These are phyloP conservation scores for Trogon melanurus DNA, from an alignment of 2,113 vertebrate species.

Conservation along the genomic window DNA sequence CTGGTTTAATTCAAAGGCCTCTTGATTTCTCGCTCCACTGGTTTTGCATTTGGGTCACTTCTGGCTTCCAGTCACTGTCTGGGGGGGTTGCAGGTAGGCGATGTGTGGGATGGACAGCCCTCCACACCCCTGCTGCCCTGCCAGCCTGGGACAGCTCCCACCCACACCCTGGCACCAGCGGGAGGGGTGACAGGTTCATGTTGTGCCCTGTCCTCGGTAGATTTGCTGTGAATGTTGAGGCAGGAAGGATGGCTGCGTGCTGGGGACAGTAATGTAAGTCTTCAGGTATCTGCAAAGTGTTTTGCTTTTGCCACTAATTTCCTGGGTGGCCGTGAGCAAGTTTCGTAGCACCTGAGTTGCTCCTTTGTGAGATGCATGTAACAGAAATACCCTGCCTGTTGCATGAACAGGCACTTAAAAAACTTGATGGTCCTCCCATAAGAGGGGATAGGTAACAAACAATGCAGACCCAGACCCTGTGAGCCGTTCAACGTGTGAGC, in stretches of 20 bases:
- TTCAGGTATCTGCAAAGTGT: not conserved
- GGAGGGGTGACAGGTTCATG: accelerated
- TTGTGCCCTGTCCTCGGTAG: not conserved
- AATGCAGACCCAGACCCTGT: not conserved
- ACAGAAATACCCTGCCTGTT: not conserved
- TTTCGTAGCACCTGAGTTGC: not conserved
- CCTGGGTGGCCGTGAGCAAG: not conserved
- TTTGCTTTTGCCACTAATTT: not conserved
- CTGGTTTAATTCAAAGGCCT: not conserved
- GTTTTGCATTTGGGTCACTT: not conserved
- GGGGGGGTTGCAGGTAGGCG: not conserved
- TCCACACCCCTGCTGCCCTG: not conserved
- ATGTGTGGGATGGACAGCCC: not conserved
- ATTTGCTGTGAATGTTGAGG: not conserved
- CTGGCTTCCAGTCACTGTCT: not conserved
- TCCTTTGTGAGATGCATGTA: not conserved
- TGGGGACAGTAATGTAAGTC: too few relatives aligned
- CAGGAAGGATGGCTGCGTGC: not conserved
- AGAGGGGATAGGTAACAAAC: not conserved
- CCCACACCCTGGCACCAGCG: not conserved
- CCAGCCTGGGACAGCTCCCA: not conserved
- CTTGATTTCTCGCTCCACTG: not conserved
- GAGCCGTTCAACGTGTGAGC: not conserved
- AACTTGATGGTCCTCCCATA: not conserved
- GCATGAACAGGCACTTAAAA: not conserved